phyloP scores from a whole-genome alignment of 2,888 invertebrate genomes.

The Hyalella azteca region DNA sequence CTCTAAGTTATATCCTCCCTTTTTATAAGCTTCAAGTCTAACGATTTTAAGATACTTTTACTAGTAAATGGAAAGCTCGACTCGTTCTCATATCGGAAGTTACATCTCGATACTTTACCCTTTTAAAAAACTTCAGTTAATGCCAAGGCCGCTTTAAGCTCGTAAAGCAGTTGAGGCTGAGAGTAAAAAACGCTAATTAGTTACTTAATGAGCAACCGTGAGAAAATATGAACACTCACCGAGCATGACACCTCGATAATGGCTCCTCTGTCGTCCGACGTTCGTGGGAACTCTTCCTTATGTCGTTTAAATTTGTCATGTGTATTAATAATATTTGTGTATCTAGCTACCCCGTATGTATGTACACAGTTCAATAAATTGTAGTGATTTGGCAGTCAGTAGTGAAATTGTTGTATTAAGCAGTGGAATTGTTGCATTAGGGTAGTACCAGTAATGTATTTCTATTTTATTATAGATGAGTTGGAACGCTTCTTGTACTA shows the following conservation, averaged over 20 bases:
- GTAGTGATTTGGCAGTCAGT: background rate
- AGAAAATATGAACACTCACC: background rate
- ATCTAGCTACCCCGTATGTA: no score
- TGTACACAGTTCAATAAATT: background rate
- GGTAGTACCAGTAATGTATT: background rate
- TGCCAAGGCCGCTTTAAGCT: background rate
- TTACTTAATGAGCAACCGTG: background rate
- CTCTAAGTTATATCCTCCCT: background rate
- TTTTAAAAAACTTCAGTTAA: background rate
- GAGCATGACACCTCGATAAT: background rate
- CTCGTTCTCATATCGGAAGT: background rate
- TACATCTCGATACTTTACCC: background rate
- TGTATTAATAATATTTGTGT: no score
- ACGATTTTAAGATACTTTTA: background rate
- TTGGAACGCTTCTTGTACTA: no score
- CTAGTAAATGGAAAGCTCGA: background rate
- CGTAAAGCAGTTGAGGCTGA: background rate
- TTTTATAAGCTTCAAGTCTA: background rate
- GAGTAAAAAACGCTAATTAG: background rate
- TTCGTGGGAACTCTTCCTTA: constrained; percentile 3
- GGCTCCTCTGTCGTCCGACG: background rate
- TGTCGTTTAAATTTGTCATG: no score
- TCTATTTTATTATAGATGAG: background rate
- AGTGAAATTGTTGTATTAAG: background rate
- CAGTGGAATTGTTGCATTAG: background rate